Conservation (phyloP, 2,113 vertebrate species). For the Callochromis pleurospilus region DNA sequence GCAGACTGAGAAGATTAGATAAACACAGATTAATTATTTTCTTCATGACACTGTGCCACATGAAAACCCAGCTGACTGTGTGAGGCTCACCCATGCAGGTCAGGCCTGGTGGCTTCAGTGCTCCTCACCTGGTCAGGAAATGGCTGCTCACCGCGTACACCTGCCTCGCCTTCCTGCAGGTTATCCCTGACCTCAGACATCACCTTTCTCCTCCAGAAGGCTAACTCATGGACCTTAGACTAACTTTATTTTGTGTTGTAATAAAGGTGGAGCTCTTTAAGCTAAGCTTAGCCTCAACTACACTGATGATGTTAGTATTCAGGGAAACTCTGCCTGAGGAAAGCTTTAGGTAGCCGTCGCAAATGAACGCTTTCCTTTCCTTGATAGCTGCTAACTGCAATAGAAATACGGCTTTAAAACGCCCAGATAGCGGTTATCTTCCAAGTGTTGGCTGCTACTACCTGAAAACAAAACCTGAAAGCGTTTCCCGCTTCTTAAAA, state of each 20-base stretch:
- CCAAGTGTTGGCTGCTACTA: background rate
- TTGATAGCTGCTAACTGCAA: background rate
- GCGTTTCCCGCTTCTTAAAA: background rate
- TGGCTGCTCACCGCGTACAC: background rate
- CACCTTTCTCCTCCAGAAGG: background rate
- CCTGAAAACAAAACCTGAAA: background rate
- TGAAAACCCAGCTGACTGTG: background rate
- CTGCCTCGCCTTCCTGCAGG: background rate
- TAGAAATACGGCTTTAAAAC: background rate
- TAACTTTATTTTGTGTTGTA: background rate
- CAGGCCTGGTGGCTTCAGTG: background rate
- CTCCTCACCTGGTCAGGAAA: background rate
- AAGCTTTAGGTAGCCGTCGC: background rate
- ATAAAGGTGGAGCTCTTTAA: background rate
- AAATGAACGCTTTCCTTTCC: background rate
- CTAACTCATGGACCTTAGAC: background rate
- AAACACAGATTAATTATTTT: background rate
- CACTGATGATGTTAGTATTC: background rate
- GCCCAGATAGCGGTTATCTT: no score
- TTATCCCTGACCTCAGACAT: constrained; percentile 25
- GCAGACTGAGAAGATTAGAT: constrained; percentile 16
- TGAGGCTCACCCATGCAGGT: constrained; percentile 30
- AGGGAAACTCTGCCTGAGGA: background rate
- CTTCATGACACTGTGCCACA: background rate
- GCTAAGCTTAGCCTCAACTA: background rate